Conservation (phyloP, 2,113 vertebrate genomes). For the Ammodytes marinus region DNA sequence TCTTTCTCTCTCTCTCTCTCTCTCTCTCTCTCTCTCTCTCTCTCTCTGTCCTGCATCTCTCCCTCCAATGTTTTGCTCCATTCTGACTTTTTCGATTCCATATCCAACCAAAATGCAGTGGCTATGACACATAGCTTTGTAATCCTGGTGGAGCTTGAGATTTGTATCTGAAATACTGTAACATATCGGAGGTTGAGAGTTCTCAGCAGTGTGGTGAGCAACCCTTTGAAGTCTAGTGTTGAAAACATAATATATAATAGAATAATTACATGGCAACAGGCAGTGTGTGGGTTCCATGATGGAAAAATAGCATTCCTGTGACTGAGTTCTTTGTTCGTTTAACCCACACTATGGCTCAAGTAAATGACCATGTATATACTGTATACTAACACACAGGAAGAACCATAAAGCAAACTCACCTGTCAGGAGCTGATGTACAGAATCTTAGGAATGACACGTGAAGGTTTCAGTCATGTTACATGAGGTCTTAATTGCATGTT, state of each 20-base stretch:
- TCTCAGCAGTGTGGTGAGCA: conserved; percentile 16
- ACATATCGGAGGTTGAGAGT: neutral
- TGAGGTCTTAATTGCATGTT: neutral
- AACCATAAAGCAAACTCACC: neutral
- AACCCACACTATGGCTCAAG: neutral
- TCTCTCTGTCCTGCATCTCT: neutral
- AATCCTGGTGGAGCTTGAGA: neutral
- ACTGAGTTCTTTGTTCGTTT: neutral
- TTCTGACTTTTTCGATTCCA: neutral
- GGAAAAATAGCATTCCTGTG: neutral
- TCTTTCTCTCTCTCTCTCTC: neutral
- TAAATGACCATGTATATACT: neutral
- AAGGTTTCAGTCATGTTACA: neutral
- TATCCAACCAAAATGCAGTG: neutral
- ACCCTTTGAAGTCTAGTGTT: conserved; percentile 7
- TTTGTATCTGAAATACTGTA: conserved; percentile 18
- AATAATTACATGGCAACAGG: neutral
- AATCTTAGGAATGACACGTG: neutral
- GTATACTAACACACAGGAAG: neutral
- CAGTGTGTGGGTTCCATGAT: neutral
- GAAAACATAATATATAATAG: conserved; percentile 17
- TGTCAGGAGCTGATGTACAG: neutral
- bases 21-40: neutral
- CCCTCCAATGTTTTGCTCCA: neutral
- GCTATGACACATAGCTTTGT: neutral